These are phyloP conservation scores for Drosophila kuntzei DNA, from an alignment of 2,888 invertebrate species.

Conservation along the genomic window DNA sequence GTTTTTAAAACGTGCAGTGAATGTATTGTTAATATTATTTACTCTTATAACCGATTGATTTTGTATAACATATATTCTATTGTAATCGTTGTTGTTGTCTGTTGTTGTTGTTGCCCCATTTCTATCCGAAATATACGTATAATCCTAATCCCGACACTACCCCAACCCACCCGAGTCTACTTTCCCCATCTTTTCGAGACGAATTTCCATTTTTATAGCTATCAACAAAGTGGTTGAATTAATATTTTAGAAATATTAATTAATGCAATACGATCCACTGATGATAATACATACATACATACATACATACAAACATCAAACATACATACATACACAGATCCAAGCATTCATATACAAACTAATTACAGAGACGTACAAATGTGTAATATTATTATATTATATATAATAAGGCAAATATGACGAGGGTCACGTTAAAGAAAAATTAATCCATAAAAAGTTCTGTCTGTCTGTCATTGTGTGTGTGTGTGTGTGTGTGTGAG, in stretches of 20 bases:
- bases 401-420: constrained; percentile 79
- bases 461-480: constrained; percentile 16
- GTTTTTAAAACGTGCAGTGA: constrained; percentile 17
- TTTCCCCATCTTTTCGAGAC: constrained; percentile 27
- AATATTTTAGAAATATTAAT: constrained; percentile 47
- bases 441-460: constrained; percentile 7
- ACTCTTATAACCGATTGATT: constrained; percentile 27
- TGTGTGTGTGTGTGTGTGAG: constrained; percentile 17
- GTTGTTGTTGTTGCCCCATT: constrained; percentile 20
- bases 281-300: constrained; percentile 22
- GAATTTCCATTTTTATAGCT: constrained; percentile 20
- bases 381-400: constrained; percentile 62
- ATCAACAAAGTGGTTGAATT: constrained; percentile 21
- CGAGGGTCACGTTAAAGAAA: constrained; percentile 39
- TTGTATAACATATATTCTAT: constrained; percentile 32
- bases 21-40: constrained; percentile 17
- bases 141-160: constrained; percentile 15
- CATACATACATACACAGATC: constrained; percentile 24
- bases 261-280: constrained; percentile 27
- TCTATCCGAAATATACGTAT: constrained; percentile 5
- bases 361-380: constrained; percentile 42
- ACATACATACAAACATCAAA: constrained; percentile 17
- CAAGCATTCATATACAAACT: constrained; percentile 38
- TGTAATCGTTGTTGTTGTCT: constrained; percentile 47
- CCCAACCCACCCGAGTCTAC: constrained; percentile 17